Conservation (phyloP, 2,113 vertebrate genomes). For the Opisthocomus hoazin region DNA sequence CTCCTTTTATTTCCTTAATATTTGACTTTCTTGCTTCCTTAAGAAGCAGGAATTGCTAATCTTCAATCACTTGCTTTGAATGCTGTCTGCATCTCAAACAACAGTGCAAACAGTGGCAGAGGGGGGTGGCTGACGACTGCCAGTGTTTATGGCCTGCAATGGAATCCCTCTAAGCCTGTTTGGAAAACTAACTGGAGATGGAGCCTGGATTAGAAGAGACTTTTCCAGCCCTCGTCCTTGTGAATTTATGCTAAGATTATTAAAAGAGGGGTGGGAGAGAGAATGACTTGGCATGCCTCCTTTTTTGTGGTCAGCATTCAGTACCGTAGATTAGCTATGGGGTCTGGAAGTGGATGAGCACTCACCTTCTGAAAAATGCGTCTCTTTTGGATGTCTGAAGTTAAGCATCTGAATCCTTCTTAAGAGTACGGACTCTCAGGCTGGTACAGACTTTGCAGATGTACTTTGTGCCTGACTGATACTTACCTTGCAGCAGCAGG, state of each 20-base stretch:
- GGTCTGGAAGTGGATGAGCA: background rate
- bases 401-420: background rate
- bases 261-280: background rate
- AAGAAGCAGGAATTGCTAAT: background rate
- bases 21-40: slow-evolving; percentile 8
- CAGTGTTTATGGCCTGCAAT: background rate
- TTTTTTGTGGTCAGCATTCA: background rate
- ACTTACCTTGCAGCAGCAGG: background rate
- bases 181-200: background rate
- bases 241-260: background rate
- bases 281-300: background rate
- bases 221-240: background rate
- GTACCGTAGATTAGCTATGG: background rate
- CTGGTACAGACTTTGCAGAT: background rate
- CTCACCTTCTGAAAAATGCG: background rate
- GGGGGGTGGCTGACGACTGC: background rate
- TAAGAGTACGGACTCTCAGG: background rate
- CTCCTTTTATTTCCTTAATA: slow-evolving; percentile 30
- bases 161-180: background rate
- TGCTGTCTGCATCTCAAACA: background rate
- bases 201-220: background rate
- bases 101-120: background rate
- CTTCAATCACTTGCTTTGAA: background rate
- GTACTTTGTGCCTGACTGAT: background rate
- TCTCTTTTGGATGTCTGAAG: background rate